These are phyloP conservation scores for Tyrannus savana DNA, from an alignment of 2,113 vertebrate genomes.

Conservation along the genomic window DNA sequence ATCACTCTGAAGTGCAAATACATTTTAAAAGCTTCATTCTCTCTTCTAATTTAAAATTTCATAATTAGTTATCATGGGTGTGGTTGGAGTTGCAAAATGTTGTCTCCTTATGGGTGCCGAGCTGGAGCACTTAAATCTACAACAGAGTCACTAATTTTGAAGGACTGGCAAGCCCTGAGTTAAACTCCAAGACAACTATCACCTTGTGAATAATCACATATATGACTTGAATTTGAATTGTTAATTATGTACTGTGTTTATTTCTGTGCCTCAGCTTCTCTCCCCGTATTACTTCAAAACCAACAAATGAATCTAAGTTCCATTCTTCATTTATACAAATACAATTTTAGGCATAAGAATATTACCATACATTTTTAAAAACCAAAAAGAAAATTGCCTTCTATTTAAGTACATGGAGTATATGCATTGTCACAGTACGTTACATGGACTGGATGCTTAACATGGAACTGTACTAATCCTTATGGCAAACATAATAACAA, in stretches of 20 bases:
- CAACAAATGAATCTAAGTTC: background rate
- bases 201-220: background rate
- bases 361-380: background rate
- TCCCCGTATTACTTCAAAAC: background rate
- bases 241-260: background rate
- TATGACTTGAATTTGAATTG: background rate
- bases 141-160: background rate
- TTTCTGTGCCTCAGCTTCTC: background rate
- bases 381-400: slow-evolving; percentile 21
- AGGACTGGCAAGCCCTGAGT: background rate
- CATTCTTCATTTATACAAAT: background rate
- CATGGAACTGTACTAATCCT: slow-evolving; percentile 61
- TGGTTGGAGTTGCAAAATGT: background rate
- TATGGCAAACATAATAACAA: slow-evolving; percentile 72
- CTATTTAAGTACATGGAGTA: slow-evolving; percentile 55
- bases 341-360: background rate
- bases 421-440: slow-evolving; percentile 73
- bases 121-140: background rate
- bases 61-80: slow-evolving; percentile 45
- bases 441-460: slow-evolving; percentile 55
- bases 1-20: slow-evolving; percentile 31
- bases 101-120: background rate
- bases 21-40: slow-evolving; percentile 26
- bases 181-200: background rate
- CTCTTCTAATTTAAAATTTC: slow-evolving; percentile 44